phyloP scores from a whole-genome alignment of 2,797 vertebrate genomes.

The Darevskia mixta region DNA sequence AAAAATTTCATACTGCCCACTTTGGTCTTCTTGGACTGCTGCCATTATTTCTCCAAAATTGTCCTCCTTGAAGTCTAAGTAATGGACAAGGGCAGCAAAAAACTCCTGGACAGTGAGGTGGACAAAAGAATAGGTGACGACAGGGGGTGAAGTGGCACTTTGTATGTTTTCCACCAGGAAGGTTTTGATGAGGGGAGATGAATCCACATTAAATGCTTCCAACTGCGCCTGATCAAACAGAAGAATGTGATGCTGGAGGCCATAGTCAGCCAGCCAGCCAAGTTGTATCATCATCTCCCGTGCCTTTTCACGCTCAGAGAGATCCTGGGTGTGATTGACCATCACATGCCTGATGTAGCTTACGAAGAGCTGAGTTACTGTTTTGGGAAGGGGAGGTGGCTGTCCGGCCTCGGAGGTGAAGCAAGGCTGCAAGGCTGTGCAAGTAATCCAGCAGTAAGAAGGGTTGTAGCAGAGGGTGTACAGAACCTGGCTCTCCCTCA shows the following conservation, averaged over 20 bases:
- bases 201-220: conserved; percentile 57
- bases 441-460: conserved; percentile 83
- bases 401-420: conserved; percentile 40
- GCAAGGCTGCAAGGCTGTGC: conserved; percentile 70
- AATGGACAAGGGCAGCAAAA: conserved; percentile 74
- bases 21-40: conserved; percentile 23
- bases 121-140: conserved; percentile 72
- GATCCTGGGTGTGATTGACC: conserved; percentile 45
- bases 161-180: conserved; percentile 67
- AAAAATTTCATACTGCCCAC: conserved; percentile 55
- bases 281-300: conserved; percentile 60
- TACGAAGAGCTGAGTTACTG: conserved; percentile 77
- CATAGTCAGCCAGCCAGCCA: conserved; percentile 73
- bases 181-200: conserved; percentile 38
- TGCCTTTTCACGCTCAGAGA: conserved; percentile 40
- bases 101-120: conserved; percentile 79
- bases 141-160: conserved; percentile 30
- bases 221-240: conserved; percentile 64
- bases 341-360: conserved; percentile 64
- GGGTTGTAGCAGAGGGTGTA: conserved; percentile 76
- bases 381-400: conserved; percentile 70
- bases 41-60: conserved; percentile 55
- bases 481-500: conserved; percentile 77
- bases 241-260: conserved; percentile 17
- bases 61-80: conserved; percentile 56